Conservation (phyloP, 2,888 invertebrate species). For the Apocheima hispidaria region DNA sequence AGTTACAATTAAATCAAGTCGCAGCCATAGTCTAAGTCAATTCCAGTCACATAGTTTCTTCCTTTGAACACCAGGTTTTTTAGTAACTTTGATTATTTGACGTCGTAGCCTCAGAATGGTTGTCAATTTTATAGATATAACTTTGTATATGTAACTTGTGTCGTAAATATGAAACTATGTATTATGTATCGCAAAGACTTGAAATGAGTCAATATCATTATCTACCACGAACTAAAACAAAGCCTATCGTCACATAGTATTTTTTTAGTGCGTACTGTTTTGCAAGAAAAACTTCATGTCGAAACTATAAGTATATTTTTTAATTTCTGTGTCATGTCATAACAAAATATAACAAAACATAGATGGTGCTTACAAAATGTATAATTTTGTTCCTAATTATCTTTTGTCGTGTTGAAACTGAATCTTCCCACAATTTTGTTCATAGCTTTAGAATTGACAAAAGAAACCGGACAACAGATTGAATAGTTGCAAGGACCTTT, state of each 20-base stretch:
- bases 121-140: constrained; percentile 7
- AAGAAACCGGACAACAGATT: constrained; percentile 23
- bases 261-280: constrained; percentile 26
- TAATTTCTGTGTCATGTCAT: constrained; percentile 34
- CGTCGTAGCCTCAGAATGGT: too few species aligned
- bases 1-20: too few species aligned
- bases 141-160: background rate
- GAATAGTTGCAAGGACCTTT: background rate
- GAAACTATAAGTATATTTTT: constrained; percentile 31
- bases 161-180: too few species aligned
- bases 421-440: constrained; percentile 32
- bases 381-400: constrained; percentile 36
- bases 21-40: too few species aligned
- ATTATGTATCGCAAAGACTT: constrained; percentile 1
- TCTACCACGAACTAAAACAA: constrained; percentile 29
- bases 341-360: constrained; percentile 22
- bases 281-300: constrained; percentile 26
- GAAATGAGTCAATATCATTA: constrained; percentile 28
- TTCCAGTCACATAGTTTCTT: too few species aligned
- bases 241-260: constrained; percentile 30
- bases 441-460: constrained; percentile 30
- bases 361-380: constrained; percentile 34
- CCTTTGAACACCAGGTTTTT: too few species aligned
- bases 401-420: constrained; percentile 27
- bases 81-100: too few species aligned